Conservation (phyloP, 1,140 invertebrate species). For the Heliconius nattereri region DNA sequence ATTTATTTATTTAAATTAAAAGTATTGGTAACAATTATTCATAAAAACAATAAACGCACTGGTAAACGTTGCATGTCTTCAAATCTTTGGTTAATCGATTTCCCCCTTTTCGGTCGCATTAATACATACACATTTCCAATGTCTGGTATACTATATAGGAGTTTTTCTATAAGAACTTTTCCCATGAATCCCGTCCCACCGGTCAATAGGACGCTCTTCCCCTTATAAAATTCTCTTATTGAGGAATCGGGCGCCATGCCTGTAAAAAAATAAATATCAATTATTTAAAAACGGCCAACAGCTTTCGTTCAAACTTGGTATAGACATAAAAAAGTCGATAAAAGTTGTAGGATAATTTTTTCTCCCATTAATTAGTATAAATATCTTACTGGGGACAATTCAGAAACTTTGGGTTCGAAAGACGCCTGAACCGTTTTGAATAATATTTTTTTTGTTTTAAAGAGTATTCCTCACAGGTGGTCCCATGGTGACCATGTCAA, state of each 20-base stretch:
- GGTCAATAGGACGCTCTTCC: slow-evolving; percentile 84
- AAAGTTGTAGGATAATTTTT: neutral
- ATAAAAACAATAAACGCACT: slow-evolving; percentile 53
- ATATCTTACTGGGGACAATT: neutral
- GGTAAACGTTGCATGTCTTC: slow-evolving; percentile 82
- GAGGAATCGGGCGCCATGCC: slow-evolving; percentile 36
- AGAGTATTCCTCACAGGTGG: no score
- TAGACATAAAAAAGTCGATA: neutral
- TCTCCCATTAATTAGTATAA: neutral
- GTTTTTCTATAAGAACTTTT: slow-evolving; percentile 92
- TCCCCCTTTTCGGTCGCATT: slow-evolving; percentile 84
- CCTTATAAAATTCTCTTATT: slow-evolving; percentile 65
- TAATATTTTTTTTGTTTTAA: no score
- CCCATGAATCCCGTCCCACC: slow-evolving; percentile 92
- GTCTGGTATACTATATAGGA: slow-evolving; percentile 83
- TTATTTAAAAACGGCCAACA: neutral
- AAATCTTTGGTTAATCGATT: slow-evolving; percentile 73
- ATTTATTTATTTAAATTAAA: no score
- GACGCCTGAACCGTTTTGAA: no score
- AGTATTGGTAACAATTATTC: neutral
- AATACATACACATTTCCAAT: slow-evolving; percentile 86
- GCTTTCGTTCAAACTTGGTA: no score
- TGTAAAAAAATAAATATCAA: slow-evolving; percentile 13
- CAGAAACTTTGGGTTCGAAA: neutral
- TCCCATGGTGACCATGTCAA: no score